phyloP scores from a whole-genome alignment of 2,113 vertebrate species.

The Silurus glanis region DNA sequence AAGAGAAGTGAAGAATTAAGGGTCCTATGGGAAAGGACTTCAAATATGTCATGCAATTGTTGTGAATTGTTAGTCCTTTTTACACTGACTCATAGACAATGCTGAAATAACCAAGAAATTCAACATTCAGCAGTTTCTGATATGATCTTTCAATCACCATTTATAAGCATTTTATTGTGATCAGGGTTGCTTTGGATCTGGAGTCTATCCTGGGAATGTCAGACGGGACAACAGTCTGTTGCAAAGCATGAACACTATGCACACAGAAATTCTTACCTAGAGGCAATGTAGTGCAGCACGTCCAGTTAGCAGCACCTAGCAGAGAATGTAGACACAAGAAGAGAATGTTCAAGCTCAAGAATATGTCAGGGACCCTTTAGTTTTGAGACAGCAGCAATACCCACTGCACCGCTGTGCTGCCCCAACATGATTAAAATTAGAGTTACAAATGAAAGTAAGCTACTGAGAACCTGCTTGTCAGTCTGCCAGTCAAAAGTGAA shows the following conservation, averaged over 20 bases:
- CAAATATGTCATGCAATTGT: constrained; percentile 1
- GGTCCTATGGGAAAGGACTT: neutral
- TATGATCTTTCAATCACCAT: neutral
- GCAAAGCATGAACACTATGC: neutral
- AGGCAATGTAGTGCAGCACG: neutral
- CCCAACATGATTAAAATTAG: neutral
- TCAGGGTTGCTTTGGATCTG: neutral
- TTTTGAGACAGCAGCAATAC: neutral
- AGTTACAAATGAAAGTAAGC: neutral
- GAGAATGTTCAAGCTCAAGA: constrained; percentile 1
- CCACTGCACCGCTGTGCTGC: neutral
- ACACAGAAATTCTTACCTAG: neutral
- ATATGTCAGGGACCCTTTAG: neutral
- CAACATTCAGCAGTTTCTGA: neutral
- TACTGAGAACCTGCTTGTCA: neutral
- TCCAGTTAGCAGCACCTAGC: neutral
- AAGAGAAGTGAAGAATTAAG: constrained; percentile 21
- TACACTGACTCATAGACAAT: neutral
- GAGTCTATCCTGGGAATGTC: neutral
- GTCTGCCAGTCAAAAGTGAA: neutral
- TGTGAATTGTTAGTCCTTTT: neutral
- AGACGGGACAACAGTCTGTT: no score
- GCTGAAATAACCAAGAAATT: constrained; percentile 18
- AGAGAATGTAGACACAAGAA: neutral
- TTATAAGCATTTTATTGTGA: neutral